A percentile compares a stretch with the other conserved stretches of the same genome.
phyloP scores from a whole-genome alignment of 1,140 invertebrate genomes.

The Wasmannia auropunctata region DNA sequence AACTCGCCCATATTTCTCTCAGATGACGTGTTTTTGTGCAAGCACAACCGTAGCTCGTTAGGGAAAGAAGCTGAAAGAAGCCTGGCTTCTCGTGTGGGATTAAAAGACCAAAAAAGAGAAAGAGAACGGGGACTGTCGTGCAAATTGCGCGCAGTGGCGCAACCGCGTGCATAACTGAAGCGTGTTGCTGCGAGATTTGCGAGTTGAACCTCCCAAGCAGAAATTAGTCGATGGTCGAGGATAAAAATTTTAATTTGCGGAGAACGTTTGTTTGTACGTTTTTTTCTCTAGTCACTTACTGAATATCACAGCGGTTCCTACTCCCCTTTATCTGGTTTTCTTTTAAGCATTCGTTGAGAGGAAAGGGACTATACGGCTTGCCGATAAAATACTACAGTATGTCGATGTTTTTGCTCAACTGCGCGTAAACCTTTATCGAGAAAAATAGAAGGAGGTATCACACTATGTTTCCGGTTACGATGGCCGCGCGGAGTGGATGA shows the following conservation, averaged over 20 bases:
- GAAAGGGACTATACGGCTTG: neutral
- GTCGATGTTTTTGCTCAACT: neutral
- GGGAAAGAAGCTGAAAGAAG: neutral
- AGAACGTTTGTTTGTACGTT: neutral
- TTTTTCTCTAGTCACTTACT: neutral
- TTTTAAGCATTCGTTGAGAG: neutral
- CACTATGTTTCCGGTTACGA: neutral
- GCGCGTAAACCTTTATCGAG: neutral
- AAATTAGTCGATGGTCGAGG: slow-evolving; percentile 11
- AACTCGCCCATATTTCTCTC: neutral
- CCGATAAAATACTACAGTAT: neutral
- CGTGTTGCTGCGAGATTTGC: neutral
- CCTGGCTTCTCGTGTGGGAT: neutral
- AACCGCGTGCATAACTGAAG: slow-evolving; percentile 14
- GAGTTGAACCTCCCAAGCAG: neutral
- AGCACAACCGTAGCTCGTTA: neutral
- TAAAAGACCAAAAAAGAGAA: slow-evolving; percentile 13
- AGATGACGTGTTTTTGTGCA: neutral
- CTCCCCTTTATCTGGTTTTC: neutral
- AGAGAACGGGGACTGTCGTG: neutral
- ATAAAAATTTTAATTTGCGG: neutral
- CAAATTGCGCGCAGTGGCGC: neutral
- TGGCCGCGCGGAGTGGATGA: neutral
- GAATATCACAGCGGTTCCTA: neutral
- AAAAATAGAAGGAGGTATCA: neutral